Evolutionary conservation across 2,797 vertebrate species (phyloP).

Genomic region (Bovichtus diacanthus): DNA sequence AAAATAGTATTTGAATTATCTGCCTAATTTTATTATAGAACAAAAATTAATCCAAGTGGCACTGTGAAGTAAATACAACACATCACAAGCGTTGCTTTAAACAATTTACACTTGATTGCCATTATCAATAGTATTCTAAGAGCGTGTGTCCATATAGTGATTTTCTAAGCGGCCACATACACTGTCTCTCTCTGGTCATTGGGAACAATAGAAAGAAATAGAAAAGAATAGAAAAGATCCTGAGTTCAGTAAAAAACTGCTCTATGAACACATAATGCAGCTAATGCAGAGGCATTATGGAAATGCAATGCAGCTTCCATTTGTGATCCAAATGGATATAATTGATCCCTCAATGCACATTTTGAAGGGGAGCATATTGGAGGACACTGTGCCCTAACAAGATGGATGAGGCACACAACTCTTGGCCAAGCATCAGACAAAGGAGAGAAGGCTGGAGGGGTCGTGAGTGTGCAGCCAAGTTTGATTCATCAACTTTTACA

Average conservation of each 20-base stretch:
- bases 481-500: slow-evolving; percentile 80
- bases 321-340: slow-evolving; percentile 58
- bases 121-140: slow-evolving; percentile 5
- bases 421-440: slow-evolving; percentile 62
- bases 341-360: slow-evolving; percentile 51
- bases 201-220: too few species aligned
- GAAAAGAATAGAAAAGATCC: too few species aligned
- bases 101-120: not conserved
- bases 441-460: slow-evolving; percentile 43
- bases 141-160: too few species aligned
- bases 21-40: not conserved
- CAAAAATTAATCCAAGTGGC: not conserved
- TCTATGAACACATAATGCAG: not conserved
- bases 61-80: not conserved
- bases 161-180: too few species aligned
- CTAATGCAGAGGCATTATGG: not conserved
- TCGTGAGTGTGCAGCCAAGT: slow-evolving; percentile 66
- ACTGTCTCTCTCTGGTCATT: too few species aligned
- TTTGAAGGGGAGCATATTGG: slow-evolving; percentile 49
- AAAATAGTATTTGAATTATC: too few species aligned
- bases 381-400: slow-evolving; percentile 61
- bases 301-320: slow-evolving; percentile 17
- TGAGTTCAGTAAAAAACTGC: too few species aligned
- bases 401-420: slow-evolving; percentile 60
- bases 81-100: not conserved